Conservation (phyloP, 2,888 invertebrate species). For the Ceraclea dissimilis region DNA sequence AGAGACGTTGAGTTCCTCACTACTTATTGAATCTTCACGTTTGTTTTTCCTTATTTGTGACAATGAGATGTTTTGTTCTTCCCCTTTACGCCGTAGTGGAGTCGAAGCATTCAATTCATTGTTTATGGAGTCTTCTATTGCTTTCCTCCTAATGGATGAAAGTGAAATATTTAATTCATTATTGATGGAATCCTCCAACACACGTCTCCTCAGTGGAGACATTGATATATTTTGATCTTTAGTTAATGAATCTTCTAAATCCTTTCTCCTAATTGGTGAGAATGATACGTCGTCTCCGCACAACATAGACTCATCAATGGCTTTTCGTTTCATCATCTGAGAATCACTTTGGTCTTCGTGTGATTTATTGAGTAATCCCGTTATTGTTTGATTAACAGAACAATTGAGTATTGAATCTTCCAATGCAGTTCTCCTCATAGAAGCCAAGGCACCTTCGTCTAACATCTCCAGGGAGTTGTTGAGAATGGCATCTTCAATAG, state of each 20-base stretch:
- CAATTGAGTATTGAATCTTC: constrained; percentile 17
- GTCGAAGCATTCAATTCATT: constrained; percentile 16
- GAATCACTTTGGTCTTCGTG: constrained; percentile 11
- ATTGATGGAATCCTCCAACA: constrained; percentile 15
- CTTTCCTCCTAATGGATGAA: constrained; percentile 13
- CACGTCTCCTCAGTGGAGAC: constrained; percentile 11
- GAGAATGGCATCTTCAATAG: constrained; percentile 17
- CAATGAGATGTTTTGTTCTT: constrained; percentile 12
- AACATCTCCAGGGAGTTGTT: constrained; percentile 16
- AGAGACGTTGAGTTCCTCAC: constrained; percentile 9
- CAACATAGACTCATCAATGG: constrained; percentile 18
- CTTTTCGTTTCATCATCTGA: constrained; percentile 16
- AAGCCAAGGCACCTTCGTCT: constrained; percentile 11
- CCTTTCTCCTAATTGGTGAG: constrained; percentile 14
- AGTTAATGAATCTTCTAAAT: constrained; percentile 10
- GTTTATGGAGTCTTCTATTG: constrained; percentile 12
- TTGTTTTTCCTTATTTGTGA: constrained; percentile 15
- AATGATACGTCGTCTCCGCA: constrained; percentile 10
- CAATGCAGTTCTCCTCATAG: constrained; percentile 9
- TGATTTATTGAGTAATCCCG: constrained; percentile 4
- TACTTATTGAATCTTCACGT: constrained; percentile 15
- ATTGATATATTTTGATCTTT: constrained; percentile 14
- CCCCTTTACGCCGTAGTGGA: constrained; percentile 13
- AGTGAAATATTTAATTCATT: constrained; percentile 7
- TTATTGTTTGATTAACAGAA: constrained; percentile 15